phyloP scores from a whole-genome alignment of 2,888 invertebrate species.

The Epinotia brunnichana region DNA sequence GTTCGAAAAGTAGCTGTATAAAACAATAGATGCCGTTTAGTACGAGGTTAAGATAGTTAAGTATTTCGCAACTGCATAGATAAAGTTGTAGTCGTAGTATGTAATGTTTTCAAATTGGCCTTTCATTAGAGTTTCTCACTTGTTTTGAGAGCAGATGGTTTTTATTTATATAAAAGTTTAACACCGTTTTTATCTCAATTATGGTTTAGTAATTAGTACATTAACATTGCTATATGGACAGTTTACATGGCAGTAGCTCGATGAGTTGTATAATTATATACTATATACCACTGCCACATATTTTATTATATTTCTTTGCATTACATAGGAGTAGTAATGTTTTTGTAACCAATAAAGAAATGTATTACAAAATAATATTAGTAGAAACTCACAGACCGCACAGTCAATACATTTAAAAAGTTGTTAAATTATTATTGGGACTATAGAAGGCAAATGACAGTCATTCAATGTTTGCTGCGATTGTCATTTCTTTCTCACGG shows the following conservation, averaged over 20 bases:
- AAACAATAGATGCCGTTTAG: constrained; percentile 13
- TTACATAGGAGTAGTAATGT: too few relatives aligned
- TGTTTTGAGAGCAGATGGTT: constrained; percentile 33
- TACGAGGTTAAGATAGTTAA: neutral
- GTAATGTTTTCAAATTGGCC: constrained; percentile 38
- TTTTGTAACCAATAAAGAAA: too few relatives aligned
- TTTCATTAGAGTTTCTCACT: constrained; percentile 42
- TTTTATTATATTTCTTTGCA: too few relatives aligned
- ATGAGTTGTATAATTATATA: too few relatives aligned
- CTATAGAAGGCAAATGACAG: neutral
- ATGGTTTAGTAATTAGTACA: constrained; percentile 11
- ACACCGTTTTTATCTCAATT: constrained; percentile 28
- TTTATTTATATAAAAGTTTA: constrained; percentile 25
- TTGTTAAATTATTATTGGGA: neutral
- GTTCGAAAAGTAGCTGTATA: neutral
- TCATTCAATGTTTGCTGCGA: neutral
- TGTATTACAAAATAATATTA: too few relatives aligned
- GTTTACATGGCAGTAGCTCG: neutral
- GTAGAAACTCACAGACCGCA: too few relatives aligned
- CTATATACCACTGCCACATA: too few relatives aligned
- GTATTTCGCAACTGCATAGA: neutral
- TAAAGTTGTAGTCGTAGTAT: constrained; percentile 26
- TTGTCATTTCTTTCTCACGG: constrained; percentile 28
- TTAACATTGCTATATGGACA: neutral
- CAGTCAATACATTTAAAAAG: neutral